A percentile compares a stretch with the other conserved stretches of the same genome.
phyloP scores from a whole-genome alignment of 2,888 invertebrate species.

The Rhyacophila evoluta region DNA sequence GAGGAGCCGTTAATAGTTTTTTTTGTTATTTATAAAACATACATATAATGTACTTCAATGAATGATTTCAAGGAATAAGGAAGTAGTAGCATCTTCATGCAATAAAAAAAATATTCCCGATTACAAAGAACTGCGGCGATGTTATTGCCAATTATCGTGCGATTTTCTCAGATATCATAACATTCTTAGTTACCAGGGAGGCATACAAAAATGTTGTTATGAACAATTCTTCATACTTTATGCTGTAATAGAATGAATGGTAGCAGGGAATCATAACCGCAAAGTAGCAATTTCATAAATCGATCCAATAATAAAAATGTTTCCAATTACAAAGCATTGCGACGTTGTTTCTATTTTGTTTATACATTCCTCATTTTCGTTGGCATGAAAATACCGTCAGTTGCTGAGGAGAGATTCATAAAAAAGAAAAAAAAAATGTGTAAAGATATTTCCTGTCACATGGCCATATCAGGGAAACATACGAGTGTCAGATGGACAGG shows the following conservation, averaged over 20 bases:
- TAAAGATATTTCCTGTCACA: too few species aligned
- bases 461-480: too few species aligned
- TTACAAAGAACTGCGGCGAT: background rate
- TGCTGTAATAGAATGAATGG: background rate
- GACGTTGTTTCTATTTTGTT: too few species aligned
- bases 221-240: background rate
- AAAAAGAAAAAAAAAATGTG: too few species aligned
- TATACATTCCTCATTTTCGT: too few species aligned
- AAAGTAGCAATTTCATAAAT: background rate
- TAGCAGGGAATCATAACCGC: background rate
- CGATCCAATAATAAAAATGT: background rate
- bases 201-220: background rate
- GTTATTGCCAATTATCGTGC: background rate
- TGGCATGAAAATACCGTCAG: too few species aligned
- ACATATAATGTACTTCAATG: background rate
- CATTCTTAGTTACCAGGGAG: background rate
- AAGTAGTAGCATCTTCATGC: background rate
- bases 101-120: background rate
- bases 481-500: too few species aligned
- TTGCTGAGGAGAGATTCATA: too few species aligned
- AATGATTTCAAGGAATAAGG: background rate
- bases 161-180: background rate
- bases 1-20: background rate
- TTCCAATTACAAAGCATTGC: too few species aligned
- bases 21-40: background rate